Conservation (phyloP, 2,888 invertebrate species). For the Antitype chi region DNA sequence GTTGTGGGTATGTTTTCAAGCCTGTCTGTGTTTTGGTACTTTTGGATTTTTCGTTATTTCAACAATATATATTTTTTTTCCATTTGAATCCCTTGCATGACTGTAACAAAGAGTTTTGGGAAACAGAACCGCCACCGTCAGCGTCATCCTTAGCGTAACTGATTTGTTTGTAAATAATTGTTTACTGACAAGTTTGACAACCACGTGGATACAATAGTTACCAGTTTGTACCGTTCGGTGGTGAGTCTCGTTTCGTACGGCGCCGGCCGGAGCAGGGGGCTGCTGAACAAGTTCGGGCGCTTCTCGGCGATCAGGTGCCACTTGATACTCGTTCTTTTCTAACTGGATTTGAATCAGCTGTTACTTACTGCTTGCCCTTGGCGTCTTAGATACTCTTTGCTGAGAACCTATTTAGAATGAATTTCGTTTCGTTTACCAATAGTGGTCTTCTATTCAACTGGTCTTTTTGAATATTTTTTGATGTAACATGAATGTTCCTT, state of each 20-base stretch:
- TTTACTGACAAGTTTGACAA: conserved; percentile 83
- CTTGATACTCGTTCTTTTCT: conserved; percentile 89
- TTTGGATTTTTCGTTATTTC: conserved; percentile 14
- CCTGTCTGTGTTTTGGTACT: conserved; percentile 25
- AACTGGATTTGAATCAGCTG: conserved; percentile 90
- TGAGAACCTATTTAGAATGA: conserved; percentile 28
- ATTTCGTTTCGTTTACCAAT: conserved; percentile 5
- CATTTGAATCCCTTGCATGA: neutral
- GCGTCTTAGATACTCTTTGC: conserved; percentile 63
- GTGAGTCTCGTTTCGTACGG: conserved; percentile 72
- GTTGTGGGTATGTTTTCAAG: conserved; percentile 26
- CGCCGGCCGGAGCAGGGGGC: conserved; percentile 74
- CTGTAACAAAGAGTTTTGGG: conserved; percentile 12
- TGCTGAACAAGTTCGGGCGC: conserved; percentile 89
- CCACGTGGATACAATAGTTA: conserved; percentile 87
- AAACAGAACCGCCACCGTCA: neutral
- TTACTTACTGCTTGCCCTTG: conserved; percentile 81
- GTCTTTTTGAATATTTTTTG: conserved; percentile 8
- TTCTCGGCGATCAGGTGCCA: conserved; percentile 88
- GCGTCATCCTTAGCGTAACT: conserved; percentile 38
- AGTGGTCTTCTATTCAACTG: neutral
- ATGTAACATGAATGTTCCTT: neutral
- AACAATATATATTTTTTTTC: conserved; percentile 2
- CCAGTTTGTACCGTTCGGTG: conserved; percentile 89
- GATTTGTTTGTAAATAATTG: conserved; percentile 72